A percentile compares a stretch with the other conserved stretches of the same genome.
These are phyloP conservation scores for Tigriopus californicus DNA, from an alignment of 2,888 invertebrate species.

Conservation along the genomic window DNA sequence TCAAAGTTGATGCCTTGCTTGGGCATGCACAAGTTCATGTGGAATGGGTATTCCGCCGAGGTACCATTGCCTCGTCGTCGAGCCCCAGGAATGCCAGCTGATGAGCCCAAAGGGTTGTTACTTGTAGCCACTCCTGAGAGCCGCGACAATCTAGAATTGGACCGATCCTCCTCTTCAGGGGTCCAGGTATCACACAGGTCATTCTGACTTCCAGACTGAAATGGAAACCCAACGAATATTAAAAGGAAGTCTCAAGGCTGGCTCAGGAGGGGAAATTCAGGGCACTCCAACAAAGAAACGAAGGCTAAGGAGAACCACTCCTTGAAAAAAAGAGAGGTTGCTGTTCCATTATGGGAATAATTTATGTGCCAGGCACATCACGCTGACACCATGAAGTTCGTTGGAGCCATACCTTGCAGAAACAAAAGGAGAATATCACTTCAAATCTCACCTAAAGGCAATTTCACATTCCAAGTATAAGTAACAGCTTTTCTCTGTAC, in stretches of 20 bases:
- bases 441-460: too few relatives aligned
- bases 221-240: not conserved
- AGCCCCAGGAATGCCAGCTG: not conserved
- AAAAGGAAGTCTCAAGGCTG: not conserved
- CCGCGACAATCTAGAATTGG: not conserved
- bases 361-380: too few relatives aligned
- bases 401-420: too few relatives aligned
- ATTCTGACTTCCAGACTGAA: slow-evolving; percentile 14
- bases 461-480: too few relatives aligned
- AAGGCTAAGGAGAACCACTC: not conserved
- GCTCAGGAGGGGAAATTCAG: not conserved
- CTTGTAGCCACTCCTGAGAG: not conserved
- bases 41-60: slow-evolving; percentile 15
- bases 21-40: slow-evolving; percentile 3
- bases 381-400: too few relatives aligned
- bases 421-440: too few relatives aligned
- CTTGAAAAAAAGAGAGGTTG: not conserved
- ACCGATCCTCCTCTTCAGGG: not conserved
- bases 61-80: not conserved
- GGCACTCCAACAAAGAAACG: not conserved
- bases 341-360: too few relatives aligned
- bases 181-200: slow-evolving; percentile 12
- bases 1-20: slow-evolving; percentile 14
- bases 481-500: too few relatives aligned
- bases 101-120: not conserved